phyloP scores from a whole-genome alignment of 2,113 vertebrate genomes.

The Pterocles gutturalis region DNA sequence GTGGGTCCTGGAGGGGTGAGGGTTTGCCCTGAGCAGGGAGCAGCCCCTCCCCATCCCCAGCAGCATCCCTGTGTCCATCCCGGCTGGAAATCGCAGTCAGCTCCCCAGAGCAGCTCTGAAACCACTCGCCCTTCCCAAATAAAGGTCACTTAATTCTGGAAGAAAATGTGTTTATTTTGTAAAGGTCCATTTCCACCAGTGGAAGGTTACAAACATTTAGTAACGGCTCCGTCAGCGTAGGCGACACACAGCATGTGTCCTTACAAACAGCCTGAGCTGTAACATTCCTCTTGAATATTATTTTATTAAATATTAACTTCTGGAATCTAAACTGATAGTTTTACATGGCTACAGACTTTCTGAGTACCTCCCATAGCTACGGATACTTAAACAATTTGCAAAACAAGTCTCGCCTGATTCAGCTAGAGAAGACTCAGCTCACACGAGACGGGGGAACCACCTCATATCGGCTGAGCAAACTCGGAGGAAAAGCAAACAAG shows the following conservation, averaged over 20 bases:
- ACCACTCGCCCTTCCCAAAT: neutral
- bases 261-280: neutral
- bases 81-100: neutral
- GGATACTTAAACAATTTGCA: neutral
- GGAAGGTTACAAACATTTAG: neutral
- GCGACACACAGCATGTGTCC: accelerated
- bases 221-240: accelerated
- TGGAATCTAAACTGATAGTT: neutral
- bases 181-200: neutral
- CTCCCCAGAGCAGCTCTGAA: neutral
- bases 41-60: neutral
- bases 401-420: neutral
- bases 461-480: neutral
- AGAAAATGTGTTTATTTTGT: neutral
- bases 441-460: neutral
- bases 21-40: neutral
- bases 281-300: neutral
- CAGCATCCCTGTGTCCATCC: accelerated
- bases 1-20: neutral
- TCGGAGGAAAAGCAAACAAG: neutral
- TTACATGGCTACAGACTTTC: neutral
- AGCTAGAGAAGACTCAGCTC: neutral
- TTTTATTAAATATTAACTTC: slow-evolving; percentile 51
- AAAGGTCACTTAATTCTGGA: neutral
- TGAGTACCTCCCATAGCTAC: neutral